Base-by-base conservation (phyloP, 2,113 vertebrate species). In the Anoplopoma fimbria region DNA sequence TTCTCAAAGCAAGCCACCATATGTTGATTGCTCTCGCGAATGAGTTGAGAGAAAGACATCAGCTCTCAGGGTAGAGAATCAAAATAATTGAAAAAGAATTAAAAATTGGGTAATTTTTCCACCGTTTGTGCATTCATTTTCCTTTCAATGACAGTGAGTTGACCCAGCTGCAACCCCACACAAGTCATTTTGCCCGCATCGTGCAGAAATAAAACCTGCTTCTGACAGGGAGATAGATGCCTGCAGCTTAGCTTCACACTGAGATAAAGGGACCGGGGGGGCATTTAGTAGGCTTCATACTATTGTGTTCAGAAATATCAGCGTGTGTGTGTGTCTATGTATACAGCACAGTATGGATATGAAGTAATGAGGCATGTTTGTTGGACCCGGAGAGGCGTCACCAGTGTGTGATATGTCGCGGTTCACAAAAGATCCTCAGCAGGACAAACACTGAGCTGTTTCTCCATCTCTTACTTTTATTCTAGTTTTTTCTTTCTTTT, bases 191-290 rank as follows among this genome's bases (percentile, higher is more conserved):
- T 86, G 68, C 75, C 31, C 25, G 33, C 62, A 13, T 76, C 15
- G 61, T 40, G 69, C 87, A 80, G 73, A 82, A 88, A 81, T 82
- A 83, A 79, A 83, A 62, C 81, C 80, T 13, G 31, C 27, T n/a
- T 79, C 81, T 92, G 87, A 90, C 89, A 87, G 40, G 47, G 73
- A 91, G 83, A 91, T 65, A 62, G 89, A 92, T 85, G 84, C 69
- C 84, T 83, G 65, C 72, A 58, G 77, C 72, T 81, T 57, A 68
- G 60, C 21, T 69, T 89, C 38, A 55, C 75, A 49, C 65, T 29
- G 75, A 73, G 74, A 83, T 72, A 70, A 67, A 88, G 29, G 57
- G 25, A 69, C 38, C 69, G 72, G 51, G 69, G 42, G 40, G n/a
- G 23, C 55, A 21, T 77, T 87, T 72, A 69, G 49, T 33, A 34